Evolutionary conservation across 2,888 invertebrate species (phyloP).

Genomic region (Dynastes tityus): DNA sequence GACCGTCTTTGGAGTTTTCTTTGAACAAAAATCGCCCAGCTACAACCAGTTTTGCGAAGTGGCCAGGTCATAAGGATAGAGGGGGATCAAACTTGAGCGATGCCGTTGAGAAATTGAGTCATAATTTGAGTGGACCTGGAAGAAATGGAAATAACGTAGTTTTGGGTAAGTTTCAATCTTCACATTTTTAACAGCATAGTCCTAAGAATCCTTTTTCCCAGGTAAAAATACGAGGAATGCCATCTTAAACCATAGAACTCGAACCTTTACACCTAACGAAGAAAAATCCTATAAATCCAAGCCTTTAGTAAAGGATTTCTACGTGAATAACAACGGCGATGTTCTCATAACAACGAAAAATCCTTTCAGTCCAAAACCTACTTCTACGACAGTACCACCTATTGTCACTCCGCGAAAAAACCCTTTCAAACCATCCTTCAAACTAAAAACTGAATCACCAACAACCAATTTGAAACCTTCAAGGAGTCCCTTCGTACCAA

Average conservation of each 20-base stretch:
- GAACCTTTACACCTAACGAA: slow-evolving; percentile 65
- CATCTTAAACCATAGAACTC: slow-evolving; percentile 64
- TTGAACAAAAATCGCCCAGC: slow-evolving; percentile 48
- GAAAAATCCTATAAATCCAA: slow-evolving; percentile 59
- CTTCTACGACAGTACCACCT: slow-evolving; percentile 59
- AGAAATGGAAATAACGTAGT: slow-evolving; percentile 29
- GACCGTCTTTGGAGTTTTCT: slow-evolving; percentile 68
- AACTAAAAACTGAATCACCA: slow-evolving; percentile 58
- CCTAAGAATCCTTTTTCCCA: neutral
- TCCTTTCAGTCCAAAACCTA: slow-evolving; percentile 61
- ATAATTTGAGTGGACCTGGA: slow-evolving; percentile 29
- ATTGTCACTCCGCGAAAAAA: slow-evolving; percentile 62
- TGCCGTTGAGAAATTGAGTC: slow-evolving; percentile 6
- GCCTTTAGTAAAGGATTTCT: slow-evolving; percentile 64
- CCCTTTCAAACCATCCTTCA: slow-evolving; percentile 61
- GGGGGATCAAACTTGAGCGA: neutral
- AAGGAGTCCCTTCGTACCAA: slow-evolving; percentile 60
- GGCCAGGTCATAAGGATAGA: slow-evolving; percentile 17
- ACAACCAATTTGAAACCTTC: slow-evolving; percentile 60
- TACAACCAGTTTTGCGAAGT: slow-evolving; percentile 24
- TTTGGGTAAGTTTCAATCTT: slow-evolving; percentile 16
- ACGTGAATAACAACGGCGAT: slow-evolving; percentile 66
- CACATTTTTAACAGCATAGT: too few species aligned
- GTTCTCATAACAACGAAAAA: slow-evolving; percentile 63
- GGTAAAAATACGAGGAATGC: slow-evolving; percentile 50